Evolutionary conservation across 2,888 invertebrate species (phyloP).

Genomic region (Thecocarcelia acutangulata): DNA sequence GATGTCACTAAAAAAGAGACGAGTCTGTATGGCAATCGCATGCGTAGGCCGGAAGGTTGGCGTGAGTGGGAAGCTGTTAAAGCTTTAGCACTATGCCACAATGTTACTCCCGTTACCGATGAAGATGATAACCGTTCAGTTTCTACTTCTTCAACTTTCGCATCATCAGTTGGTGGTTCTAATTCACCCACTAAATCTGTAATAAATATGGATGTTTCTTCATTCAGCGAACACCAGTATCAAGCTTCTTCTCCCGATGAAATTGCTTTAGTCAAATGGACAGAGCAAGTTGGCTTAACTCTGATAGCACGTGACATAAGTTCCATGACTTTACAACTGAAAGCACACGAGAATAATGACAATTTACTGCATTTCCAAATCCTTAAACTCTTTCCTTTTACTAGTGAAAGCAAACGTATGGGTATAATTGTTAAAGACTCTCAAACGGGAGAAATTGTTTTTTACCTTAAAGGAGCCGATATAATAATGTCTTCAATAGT

Average conservation of each 20-base stretch:
- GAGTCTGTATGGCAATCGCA: conserved; percentile 78
- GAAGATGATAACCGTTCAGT: conserved; percentile 80
- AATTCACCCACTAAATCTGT: conserved; percentile 80
- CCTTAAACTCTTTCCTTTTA: conserved; percentile 93
- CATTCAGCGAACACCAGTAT: conserved; percentile 80
- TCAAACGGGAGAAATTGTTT: conserved; percentile 91
- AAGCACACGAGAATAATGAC: conserved; percentile 77
- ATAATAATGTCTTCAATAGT: conserved; percentile 95
- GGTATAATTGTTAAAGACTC: conserved; percentile 93
- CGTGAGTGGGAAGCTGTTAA: conserved; percentile 94
- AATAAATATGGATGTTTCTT: conserved; percentile 78
- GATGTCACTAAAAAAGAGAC: conserved; percentile 51
- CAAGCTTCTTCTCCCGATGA: conserved; percentile 96
- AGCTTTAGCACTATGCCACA: conserved; percentile 98
- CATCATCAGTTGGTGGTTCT: conserved; percentile 74
- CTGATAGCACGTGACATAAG: conserved; percentile 84
- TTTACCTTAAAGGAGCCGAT: conserved; percentile 99
- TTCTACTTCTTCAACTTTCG: conserved; percentile 77
- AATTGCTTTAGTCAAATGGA: conserved; percentile 95
- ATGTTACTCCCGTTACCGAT: conserved; percentile 98
- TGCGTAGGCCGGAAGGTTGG: conserved; percentile 86
- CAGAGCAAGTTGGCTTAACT: conserved; percentile 88
- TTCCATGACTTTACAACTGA: conserved; percentile 82
- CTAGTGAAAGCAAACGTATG: conserved; percentile 95
- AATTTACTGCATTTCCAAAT: conserved; percentile 86